Base-by-base conservation (phyloP, 2,113 vertebrate genomes). In the Halichoerus grypus region DNA sequence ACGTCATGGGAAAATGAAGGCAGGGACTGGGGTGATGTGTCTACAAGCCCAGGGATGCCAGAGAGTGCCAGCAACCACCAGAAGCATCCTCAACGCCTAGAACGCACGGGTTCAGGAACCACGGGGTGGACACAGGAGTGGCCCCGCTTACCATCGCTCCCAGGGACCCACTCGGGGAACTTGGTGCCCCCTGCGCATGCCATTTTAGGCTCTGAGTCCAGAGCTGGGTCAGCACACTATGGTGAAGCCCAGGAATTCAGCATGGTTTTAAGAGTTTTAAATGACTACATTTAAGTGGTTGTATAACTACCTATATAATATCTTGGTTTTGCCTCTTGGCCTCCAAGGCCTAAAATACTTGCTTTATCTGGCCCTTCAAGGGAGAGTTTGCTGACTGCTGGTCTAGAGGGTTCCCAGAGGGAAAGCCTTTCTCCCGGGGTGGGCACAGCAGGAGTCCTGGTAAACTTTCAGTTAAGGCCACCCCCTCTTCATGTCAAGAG, bases 151-250 rank as follows among this genome's bases (percentile, higher is more conserved):
- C 51, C 36, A 1, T 15, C 7, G 1, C 24, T 39, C 46, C n/a
- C 5, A 1, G 51, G 6, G 46, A 33, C 24, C 63, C 42, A 8
- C 14, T n/a, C 39, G 28, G 65, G 36, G 11, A 88, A 49, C 22
- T 2, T 14, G 22, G 36, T 71, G 19, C 21, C 46, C 36, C 28
- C 9, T n/a, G 16, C 0, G 8, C 12, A 5, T 0, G 16, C 26
- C 55, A 36, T 65, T 28, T 59, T 79, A 65, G 69, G 18, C 36
- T 91, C 42, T 28, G 49, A 57, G 33, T 74, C 46, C 13, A 22
- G 14, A 74, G n/a, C 21, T 13, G 61, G 36, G 6, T 24, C n/a
- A 4, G 65, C 53, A 51, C 63, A 63, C 24, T 3, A 26, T 0
- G 15, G 76, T 1, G 13, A 19, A 79, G 39, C 26, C 26, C 33